These are phyloP conservation scores for Entosphenus tridentatus DNA, from an alignment of 2,113 vertebrate species.

Conservation along the genomic window DNA sequence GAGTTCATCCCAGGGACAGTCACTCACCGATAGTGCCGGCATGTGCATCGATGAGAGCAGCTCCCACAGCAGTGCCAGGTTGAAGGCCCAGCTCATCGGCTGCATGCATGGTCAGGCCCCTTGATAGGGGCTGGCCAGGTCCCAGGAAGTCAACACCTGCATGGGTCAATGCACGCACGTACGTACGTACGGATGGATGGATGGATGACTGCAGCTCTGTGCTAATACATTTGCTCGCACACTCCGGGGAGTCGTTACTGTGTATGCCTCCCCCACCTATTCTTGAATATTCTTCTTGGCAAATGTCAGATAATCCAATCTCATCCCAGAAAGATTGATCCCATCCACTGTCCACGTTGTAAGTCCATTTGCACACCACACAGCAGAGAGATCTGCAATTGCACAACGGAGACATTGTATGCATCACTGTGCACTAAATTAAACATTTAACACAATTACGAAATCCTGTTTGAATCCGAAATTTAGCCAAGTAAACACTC, in stretches of 20 bases:
- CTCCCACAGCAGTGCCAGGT: conserved; percentile 45
- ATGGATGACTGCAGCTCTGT: no score
- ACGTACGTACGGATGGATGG: no score
- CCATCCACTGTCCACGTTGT: conserved; percentile 60
- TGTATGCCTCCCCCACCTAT: conserved; percentile 34
- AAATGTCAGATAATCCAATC: conserved; percentile 50
- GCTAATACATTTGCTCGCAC: no score
- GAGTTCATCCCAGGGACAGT: not conserved
- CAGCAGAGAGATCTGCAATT: conserved; percentile 57
- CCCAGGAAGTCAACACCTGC: conserved; percentile 42
- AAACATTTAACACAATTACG: no score
- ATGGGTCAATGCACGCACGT: not conserved
- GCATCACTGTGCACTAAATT: no score
- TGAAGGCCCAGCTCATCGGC: conserved; percentile 44
- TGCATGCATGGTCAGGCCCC: conserved; percentile 41
- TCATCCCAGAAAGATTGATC: conserved; percentile 52
- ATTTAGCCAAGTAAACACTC: no score
- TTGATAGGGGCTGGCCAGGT: conserved; percentile 47
- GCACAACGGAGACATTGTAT: no score
- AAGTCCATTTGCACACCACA: conserved; percentile 82
- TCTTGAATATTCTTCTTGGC: conserved; percentile 46
- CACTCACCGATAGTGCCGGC: conserved; percentile 70
- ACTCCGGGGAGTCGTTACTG: no score
- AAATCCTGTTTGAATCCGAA: no score
- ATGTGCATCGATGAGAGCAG: conserved; percentile 81